Percentiles rank a stretch among this genome's conserved stretches.
Conservation (phyloP, 2,113 vertebrate genomes). For the Trogon surrucura region DNA sequence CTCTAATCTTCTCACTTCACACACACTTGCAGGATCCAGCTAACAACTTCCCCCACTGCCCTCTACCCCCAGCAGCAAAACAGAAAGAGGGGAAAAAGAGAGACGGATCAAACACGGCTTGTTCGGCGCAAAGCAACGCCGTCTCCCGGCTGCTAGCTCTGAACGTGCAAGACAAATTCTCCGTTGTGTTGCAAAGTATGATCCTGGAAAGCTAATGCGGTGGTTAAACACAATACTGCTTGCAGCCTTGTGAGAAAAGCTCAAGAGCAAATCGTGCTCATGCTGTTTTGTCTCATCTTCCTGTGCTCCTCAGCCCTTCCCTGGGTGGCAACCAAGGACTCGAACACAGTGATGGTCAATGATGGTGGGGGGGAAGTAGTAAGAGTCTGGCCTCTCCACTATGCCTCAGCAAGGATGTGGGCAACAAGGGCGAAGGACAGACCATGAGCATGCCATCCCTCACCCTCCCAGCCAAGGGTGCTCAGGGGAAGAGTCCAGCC, state of each 20-base stretch:
- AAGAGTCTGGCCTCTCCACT: background rate
- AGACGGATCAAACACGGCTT: slow-evolving; percentile 61
- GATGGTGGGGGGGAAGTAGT: background rate
- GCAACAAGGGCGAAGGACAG: background rate
- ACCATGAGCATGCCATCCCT: too few species aligned
- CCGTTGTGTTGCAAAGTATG: slow-evolving; percentile 45
- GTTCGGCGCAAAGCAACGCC: slow-evolving; percentile 32
- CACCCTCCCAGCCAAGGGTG: background rate
- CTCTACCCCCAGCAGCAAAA: slow-evolving; percentile 52
- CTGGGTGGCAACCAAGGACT: background rate
- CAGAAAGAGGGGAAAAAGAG: slow-evolving; percentile 43
- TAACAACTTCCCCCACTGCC: slow-evolving; percentile 27
- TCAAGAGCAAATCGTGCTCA: background rate
- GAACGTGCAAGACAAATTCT: slow-evolving; percentile 49
- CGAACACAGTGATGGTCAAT: background rate
- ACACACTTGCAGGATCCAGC: background rate
- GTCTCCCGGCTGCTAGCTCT: slow-evolving; percentile 34
- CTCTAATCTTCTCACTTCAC: slow-evolving; percentile 51
- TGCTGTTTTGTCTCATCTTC: background rate
- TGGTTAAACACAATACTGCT: slow-evolving; percentile 30
- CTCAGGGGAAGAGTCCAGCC: background rate
- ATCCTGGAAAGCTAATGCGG: slow-evolving; percentile 45
- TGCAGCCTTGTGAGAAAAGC: background rate
- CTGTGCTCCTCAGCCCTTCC: background rate
- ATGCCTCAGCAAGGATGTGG: background rate